Evolutionary conservation across 1,140 invertebrate genomes (phyloP), one percentile per base, ranked within the genome.

Genomic region (Bombus waltoni): DNA sequence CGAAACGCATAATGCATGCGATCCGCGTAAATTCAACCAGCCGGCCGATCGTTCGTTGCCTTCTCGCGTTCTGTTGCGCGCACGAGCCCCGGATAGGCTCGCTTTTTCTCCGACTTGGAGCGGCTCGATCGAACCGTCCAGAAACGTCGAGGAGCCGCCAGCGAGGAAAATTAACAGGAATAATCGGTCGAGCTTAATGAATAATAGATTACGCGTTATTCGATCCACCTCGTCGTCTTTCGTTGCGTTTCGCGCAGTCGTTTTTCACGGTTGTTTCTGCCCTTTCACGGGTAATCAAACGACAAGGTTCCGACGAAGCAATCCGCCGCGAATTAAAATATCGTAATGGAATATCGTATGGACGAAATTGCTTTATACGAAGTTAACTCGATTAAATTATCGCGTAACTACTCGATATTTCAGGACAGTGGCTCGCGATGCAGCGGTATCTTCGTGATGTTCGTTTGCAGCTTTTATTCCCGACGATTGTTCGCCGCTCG

Each of bases 1-100:
- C 40, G 15, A 73, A 32, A 77, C 75, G 38, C 75, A n/a, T 77
- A 77, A 77, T n/a, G 75, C 53, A 77, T 62, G 38, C 75, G 35
- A 62, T 59, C 38, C 53, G 75, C 75, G 59, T 77, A 77, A 40
- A 77, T 62, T 77, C 38, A 75, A 57, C 13, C 47, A n/a, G 25
- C 57, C 47, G 47, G 1, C 18, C 47, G 47, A 22, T 53, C 47
- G 47, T 53, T 22, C 47, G 18, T 53, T 53, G 5, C 47, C 5
- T 22, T 22, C 18, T 53, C 47, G 47, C 6, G 47, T 53, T 53
- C 18, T 53, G 18, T 53, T 8, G 6, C 6, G 0, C 47, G 47
- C 4, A 53, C 47, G 18, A 53, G 18, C 47, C 18, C 47, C 47
- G 47, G 47, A 8, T 15, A 22, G 18, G 6, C 1, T 53, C 22